These are phyloP conservation scores for Clitarchus hookeri DNA, from an alignment of 2,888 invertebrate genomes.

Conservation along the genomic window DNA sequence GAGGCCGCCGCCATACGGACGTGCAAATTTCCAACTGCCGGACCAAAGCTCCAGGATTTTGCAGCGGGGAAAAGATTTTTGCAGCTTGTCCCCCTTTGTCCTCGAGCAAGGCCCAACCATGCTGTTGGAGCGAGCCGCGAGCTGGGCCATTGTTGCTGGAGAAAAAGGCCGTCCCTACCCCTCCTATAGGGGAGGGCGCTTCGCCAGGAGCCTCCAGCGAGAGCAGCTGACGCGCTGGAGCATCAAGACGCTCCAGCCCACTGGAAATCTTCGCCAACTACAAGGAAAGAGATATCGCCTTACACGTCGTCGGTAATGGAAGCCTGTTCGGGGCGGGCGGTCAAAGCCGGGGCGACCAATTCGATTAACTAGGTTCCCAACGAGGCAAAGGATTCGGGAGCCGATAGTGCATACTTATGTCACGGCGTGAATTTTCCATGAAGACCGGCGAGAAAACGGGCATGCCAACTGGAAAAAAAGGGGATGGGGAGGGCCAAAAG, in stretches of 20 bases:
- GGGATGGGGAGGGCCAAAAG: background rate
- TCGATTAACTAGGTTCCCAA: background rate
- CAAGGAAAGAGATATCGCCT: background rate
- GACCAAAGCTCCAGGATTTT: background rate
- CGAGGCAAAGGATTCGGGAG: background rate
- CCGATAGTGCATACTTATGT: conserved; percentile 41
- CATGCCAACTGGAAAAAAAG: background rate
- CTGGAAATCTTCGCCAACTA: background rate
- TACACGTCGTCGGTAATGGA: background rate
- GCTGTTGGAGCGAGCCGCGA: background rate
- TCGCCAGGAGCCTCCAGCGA: background rate
- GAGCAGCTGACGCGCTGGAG: background rate
- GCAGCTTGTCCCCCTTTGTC: background rate
- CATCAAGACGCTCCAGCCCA: background rate
- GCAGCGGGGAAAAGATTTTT: background rate
- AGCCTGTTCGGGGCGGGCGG: background rate
- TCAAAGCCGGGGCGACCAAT: background rate
- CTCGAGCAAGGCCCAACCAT: background rate
- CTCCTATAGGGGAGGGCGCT: background rate
- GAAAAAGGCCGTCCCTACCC: background rate
- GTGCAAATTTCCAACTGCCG: conserved; percentile 2
- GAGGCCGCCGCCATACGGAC: background rate
- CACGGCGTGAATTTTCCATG: conserved; percentile 39
- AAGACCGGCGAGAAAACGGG: conserved; percentile 31
- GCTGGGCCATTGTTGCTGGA: conserved; percentile 14